These are phyloP conservation scores for Sinelater perroti DNA, from an alignment of 2,888 invertebrate species.

Conservation along the genomic window DNA sequence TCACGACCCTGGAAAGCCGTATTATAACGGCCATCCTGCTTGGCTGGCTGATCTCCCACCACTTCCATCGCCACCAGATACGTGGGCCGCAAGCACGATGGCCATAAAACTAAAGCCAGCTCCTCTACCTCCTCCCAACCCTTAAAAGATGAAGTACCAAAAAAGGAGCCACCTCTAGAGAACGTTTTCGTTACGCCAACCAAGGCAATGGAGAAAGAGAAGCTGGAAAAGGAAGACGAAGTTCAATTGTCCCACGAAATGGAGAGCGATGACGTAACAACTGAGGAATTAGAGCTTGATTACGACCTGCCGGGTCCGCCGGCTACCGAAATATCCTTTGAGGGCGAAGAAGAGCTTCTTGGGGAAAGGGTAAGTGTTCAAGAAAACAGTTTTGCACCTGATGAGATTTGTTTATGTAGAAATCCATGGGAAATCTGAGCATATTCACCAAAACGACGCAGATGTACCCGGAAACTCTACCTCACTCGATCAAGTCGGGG, in stretches of 20 bases:
- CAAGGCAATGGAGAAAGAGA: not conserved
- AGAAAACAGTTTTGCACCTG: too few relatives aligned
- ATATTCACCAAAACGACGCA: constrained; percentile 18
- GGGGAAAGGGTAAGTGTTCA: too few relatives aligned
- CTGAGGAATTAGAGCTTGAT: not conserved
- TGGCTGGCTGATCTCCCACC: constrained; percentile 24
- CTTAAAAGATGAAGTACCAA: not conserved
- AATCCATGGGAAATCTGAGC: not conserved
- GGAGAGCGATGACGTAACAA: not conserved
- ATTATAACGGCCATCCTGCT: constrained; percentile 48
- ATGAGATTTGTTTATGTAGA: not conserved
- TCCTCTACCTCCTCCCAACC: not conserved
- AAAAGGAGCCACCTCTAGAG: not conserved
- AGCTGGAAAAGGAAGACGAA: not conserved
- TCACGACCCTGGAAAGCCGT: constrained; percentile 64
- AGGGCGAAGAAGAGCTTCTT: not conserved
- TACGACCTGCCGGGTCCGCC: not conserved
- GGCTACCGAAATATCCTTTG: not conserved
- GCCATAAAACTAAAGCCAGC: constrained; percentile 13
- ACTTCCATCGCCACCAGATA: constrained; percentile 25
- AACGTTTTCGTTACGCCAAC: not conserved
- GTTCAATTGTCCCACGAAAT: not conserved
- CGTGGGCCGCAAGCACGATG: constrained; percentile 23
- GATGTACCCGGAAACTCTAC: constrained; percentile 12
- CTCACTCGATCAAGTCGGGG: constrained; percentile 17